phyloP scores from a whole-genome alignment of 2,797 vertebrate genomes.

The Micropoecilia bifurca region DNA sequence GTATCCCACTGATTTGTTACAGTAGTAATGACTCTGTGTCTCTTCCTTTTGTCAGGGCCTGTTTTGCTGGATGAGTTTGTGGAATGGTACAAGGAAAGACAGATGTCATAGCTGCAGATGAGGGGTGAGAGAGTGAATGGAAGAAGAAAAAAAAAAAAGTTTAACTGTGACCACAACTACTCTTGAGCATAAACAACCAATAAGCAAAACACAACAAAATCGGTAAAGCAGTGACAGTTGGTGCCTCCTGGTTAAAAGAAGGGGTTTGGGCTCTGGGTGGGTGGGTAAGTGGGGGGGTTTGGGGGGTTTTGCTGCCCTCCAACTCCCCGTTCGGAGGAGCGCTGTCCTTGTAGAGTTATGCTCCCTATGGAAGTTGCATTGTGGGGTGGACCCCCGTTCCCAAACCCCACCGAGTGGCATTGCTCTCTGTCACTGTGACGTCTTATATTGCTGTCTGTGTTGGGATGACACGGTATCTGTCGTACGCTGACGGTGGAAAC shows the following conservation, averaged over 20 bases:
- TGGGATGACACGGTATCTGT: slow-evolving; percentile 62
- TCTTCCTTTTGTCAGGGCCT: slow-evolving; percentile 86
- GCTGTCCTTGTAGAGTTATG: slow-evolving; percentile 77
- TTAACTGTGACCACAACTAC: slow-evolving; percentile 89
- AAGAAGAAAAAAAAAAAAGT: slow-evolving; percentile 40
- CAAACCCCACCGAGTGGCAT: slow-evolving; percentile 72
- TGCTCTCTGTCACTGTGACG: slow-evolving; percentile 91
- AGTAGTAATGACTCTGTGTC: slow-evolving; percentile 6
- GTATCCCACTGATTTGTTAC: not conserved
- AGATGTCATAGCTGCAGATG: slow-evolving; percentile 92
- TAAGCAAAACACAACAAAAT: slow-evolving; percentile 73
- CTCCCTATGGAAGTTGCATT: slow-evolving; percentile 87
- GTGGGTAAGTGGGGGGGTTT: slow-evolving; percentile 52
- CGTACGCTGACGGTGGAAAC: slow-evolving; percentile 54
- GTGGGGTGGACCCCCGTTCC: slow-evolving; percentile 78
- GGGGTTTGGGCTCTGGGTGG: slow-evolving; percentile 56
- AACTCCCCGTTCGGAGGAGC: slow-evolving; percentile 47
- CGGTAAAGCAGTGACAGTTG: slow-evolving; percentile 67
- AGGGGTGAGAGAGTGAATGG: slow-evolving; percentile 31
- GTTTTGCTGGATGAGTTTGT: slow-evolving; percentile 99
- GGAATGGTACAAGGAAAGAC: slow-evolving; percentile 99
- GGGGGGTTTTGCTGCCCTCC: slow-evolving; percentile 66
- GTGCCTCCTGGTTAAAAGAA: slow-evolving; percentile 67
- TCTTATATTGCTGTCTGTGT: slow-evolving; percentile 92
- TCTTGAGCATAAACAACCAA: slow-evolving; percentile 80